Percentiles rank a stretch among this genome's conserved stretches.
Conservation (phyloP, 2,797 vertebrate species). For the Rhynchotus rufescens region DNA sequence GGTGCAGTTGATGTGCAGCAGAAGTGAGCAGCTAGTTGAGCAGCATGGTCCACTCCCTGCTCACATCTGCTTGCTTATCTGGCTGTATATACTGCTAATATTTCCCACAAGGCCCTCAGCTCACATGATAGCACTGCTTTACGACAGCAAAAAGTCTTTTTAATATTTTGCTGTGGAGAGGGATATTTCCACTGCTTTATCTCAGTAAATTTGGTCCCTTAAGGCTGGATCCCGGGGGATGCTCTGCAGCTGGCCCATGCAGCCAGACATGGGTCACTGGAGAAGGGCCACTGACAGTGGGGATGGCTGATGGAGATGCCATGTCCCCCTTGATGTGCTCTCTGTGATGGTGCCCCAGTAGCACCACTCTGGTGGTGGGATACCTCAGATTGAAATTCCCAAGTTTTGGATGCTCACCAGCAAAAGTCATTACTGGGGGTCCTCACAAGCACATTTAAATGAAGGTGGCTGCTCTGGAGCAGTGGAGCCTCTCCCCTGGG, state of each 20-base stretch:
- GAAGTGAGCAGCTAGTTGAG: constrained; percentile 32
- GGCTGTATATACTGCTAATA: constrained; percentile 48
- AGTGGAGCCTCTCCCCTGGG: not conserved
- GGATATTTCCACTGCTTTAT: constrained; percentile 25
- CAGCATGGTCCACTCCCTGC: constrained; percentile 36
- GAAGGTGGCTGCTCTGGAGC: not conserved
- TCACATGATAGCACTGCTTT: constrained; percentile 26
- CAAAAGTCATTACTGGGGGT: too few relatives aligned
- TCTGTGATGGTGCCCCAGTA: not conserved
- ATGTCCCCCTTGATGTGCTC: not conserved
- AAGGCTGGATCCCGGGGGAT: not conserved
- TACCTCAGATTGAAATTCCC: not conserved
- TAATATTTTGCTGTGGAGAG: constrained; percentile 32
- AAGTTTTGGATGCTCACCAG: too few relatives aligned
- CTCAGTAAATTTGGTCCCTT: not conserved
- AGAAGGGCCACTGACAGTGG: too few relatives aligned
- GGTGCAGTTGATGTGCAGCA: constrained; percentile 23
- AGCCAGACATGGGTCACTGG: not conserved
- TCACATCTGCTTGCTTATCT: constrained; percentile 58
- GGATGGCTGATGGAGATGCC: too few relatives aligned
- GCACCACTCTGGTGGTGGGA: not conserved
- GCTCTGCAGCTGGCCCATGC: not conserved
- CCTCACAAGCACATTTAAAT: not conserved
- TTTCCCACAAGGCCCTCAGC: constrained; percentile 44
- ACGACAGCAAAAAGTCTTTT: constrained; percentile 29